A percentile compares a stretch with the other conserved stretches of the same genome.
phyloP scores from a whole-genome alignment of 2,797 vertebrate genomes.

The Nothura maculosa region DNA sequence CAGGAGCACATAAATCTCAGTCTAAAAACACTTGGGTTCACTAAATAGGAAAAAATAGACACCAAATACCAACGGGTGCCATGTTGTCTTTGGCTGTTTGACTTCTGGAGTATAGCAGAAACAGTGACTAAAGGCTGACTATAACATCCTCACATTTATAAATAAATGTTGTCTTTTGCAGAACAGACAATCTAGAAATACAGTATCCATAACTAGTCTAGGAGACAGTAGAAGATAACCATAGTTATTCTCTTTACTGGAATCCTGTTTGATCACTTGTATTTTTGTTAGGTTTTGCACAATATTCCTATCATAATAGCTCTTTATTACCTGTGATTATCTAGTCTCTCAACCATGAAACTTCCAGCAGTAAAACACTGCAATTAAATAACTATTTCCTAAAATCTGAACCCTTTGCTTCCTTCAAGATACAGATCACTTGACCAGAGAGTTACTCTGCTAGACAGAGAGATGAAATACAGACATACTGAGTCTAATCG shows the following conservation, averaged over 20 bases:
- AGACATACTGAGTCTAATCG: neutral
- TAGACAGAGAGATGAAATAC: neutral
- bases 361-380: neutral
- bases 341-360: neutral
- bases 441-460: neutral
- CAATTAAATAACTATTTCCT: neutral
- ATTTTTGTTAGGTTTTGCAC: neutral
- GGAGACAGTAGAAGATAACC: conserved; percentile 5
- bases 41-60: conserved; percentile 36
- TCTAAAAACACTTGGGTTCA: conserved; percentile 15
- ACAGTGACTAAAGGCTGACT: conserved; percentile 46
- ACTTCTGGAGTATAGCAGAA: conserved; percentile 37
- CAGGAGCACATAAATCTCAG: conserved; percentile 8
- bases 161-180: conserved; percentile 61
- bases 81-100: conserved; percentile 1
- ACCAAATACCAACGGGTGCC: conserved; percentile 34
- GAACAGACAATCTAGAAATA: conserved; percentile 53
- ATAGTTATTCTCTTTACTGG: neutral
- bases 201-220: conserved; percentile 16
- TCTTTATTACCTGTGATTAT: neutral
- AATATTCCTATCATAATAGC: neutral
- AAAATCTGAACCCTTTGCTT: neutral
- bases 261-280: neutral
- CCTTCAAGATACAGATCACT: neutral
- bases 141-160: conserved; percentile 51